Conservation (phyloP, 2,797 vertebrate species). For the Spatula clypeata region DNA sequence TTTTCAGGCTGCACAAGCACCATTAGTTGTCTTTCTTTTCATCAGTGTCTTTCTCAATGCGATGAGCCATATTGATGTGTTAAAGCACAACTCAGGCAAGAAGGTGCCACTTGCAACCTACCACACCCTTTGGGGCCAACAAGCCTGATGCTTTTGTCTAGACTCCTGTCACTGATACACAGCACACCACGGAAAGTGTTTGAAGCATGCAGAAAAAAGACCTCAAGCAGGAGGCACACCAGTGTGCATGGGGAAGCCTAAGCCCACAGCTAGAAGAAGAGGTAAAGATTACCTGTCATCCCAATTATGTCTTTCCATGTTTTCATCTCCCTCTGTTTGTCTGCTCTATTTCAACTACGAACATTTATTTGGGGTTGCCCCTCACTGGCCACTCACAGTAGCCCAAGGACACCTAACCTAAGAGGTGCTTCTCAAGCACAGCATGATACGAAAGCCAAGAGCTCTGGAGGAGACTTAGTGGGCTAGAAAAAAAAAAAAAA, state of each 20-base stretch:
- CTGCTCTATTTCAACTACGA: background rate
- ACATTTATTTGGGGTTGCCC: background rate
- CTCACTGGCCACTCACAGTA: accelerated
- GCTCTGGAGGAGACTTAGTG: background rate
- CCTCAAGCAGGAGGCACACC: background rate
- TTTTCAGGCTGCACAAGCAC: background rate
- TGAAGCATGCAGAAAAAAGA: background rate
- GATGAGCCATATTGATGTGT: background rate
- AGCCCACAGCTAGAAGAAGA: background rate
- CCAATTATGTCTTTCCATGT: background rate
- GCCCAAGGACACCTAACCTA: accelerated
- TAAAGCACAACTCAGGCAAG: background rate
- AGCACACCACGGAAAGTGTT: background rate
- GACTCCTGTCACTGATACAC: background rate
- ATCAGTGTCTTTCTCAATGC: background rate
- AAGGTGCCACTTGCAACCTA: background rate
- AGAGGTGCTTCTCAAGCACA: background rate
- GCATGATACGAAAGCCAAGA: background rate
- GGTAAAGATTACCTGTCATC: background rate
- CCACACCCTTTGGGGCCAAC: background rate
- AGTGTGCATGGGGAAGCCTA: background rate
- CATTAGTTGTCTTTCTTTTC: background rate
- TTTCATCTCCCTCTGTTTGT: background rate
- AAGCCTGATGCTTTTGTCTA: background rate
- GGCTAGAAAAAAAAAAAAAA: background rate